Percentiles rank a stretch among this genome's conserved stretches.
These are phyloP conservation scores for Coracopsis vasa DNA, from an alignment of 2,113 vertebrate species.

Conservation along the genomic window DNA sequence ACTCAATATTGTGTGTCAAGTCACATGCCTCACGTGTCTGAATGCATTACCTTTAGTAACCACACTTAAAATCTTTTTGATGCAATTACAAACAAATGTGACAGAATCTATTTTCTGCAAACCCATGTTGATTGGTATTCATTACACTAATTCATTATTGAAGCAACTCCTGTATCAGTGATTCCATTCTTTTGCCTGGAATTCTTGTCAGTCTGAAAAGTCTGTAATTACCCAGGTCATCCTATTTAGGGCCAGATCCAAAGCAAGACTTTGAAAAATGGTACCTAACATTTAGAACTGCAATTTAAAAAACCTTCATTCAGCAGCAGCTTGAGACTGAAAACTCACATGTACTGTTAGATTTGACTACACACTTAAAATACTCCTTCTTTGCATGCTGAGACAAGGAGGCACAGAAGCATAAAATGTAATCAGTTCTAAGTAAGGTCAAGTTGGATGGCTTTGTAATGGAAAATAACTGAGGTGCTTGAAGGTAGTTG, in stretches of 20 bases:
- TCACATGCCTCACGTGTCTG: neutral
- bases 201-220: neutral
- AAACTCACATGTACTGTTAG: neutral
- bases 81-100: constrained; percentile 29
- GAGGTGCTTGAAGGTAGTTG: too few species aligned
- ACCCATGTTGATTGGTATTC: neutral
- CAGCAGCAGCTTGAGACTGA: neutral
- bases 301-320: neutral
- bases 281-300: neutral
- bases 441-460: too few species aligned
- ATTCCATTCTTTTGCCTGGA: neutral
- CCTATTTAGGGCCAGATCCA: neutral
- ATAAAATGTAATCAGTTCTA: too few species aligned
- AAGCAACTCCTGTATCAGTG: neutral
- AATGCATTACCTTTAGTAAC: constrained; percentile 16
- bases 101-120: constrained; percentile 28
- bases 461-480: too few species aligned
- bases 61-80: constrained; percentile 19
- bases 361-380: neutral
- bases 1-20: neutral
- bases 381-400: neutral
- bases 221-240: neutral
- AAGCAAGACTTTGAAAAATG: neutral
- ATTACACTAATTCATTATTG: constrained; percentile 1
- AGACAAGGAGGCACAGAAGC: too few species aligned